A percentile compares a stretch with the other conserved stretches of the same genome.
Conservation (phyloP, 2,888 invertebrate species). For the Linnaemya tessellans region DNA sequence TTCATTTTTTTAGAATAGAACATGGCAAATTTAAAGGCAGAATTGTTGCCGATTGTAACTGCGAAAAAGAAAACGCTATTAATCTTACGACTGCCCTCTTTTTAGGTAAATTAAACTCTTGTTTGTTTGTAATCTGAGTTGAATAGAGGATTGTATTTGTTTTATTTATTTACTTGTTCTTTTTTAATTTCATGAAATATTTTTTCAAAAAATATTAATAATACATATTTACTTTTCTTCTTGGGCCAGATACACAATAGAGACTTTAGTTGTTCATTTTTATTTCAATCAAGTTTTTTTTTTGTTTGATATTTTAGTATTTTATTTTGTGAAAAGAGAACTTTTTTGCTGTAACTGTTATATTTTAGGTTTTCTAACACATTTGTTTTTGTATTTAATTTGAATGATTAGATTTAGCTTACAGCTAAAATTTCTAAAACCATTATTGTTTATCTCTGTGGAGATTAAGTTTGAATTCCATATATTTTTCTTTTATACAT, state of each 20-base stretch:
- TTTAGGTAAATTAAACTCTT: constrained; percentile 63
- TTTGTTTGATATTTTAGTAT: neutral
- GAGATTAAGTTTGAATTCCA: neutral
- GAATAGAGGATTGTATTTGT: constrained; percentile 78
- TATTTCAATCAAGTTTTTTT: neutral
- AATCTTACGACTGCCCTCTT: neutral
- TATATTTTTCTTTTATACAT: constrained; percentile 1
- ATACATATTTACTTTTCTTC: constrained; percentile 12
- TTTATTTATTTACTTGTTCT: constrained; percentile 73
- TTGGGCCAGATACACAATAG: neutral
- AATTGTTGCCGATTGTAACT: no score
- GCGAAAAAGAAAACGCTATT: constrained; percentile 34
- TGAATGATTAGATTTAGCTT: neutral
- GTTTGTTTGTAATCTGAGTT: constrained; percentile 75
- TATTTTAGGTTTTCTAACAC: constrained; percentile 23
- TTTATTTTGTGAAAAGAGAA: no score
- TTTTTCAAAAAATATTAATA: constrained; percentile 43
- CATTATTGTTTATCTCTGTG: constrained; percentile 47
- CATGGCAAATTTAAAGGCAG: no score
- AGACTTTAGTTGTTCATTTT: neutral
- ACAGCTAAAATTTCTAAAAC: neutral
- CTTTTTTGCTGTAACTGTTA: no score
- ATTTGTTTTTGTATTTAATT: constrained; percentile 41
- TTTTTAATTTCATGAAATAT: constrained; percentile 36
- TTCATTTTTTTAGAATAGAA: no score